A percentile compares a stretch with the other conserved stretches of the same genome.
Conservation (phyloP, 2,113 vertebrate genomes). For the Uropsilus gracilis region DNA sequence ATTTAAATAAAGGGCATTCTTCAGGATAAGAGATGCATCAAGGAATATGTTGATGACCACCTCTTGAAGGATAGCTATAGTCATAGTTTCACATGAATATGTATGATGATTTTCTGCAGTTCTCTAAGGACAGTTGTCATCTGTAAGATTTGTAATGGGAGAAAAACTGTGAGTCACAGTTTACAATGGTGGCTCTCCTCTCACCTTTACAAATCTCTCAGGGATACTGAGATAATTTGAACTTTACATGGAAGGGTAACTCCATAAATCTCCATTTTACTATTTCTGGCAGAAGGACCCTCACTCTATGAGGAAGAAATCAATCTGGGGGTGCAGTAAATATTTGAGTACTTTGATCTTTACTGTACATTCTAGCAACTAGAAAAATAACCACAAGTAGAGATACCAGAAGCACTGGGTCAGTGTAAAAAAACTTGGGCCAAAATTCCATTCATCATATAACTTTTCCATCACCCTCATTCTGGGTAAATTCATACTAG, state of each 20-base stretch:
- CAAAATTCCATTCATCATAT: background rate
- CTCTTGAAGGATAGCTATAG: background rate
- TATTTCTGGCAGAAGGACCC: background rate
- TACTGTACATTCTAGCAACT: background rate
- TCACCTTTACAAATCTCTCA: background rate
- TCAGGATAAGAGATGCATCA: too few relatives aligned
- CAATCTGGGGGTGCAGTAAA: too few relatives aligned
- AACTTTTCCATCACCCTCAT: too few relatives aligned
- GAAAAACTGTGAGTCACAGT: too few relatives aligned
- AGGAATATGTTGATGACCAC: rapidly evolving
- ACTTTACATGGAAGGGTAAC: background rate
- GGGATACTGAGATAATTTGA: rapidly evolving
- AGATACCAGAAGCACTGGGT: background rate
- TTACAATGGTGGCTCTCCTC: background rate
- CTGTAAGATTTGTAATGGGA: background rate
- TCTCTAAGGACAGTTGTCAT: background rate
- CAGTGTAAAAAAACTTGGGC: background rate
- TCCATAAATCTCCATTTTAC: background rate
- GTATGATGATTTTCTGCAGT: background rate
- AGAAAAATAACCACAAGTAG: background rate
- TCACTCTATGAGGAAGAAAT: background rate
- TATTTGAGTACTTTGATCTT: background rate
- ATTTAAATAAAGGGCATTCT: background rate
- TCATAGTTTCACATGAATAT: too few relatives aligned
- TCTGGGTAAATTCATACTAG: background rate